Evolutionary conservation across 2,888 invertebrate species (phyloP), one percentile per base, ranked within the genome.

Genomic region (Lutraria lutraria): DNA sequence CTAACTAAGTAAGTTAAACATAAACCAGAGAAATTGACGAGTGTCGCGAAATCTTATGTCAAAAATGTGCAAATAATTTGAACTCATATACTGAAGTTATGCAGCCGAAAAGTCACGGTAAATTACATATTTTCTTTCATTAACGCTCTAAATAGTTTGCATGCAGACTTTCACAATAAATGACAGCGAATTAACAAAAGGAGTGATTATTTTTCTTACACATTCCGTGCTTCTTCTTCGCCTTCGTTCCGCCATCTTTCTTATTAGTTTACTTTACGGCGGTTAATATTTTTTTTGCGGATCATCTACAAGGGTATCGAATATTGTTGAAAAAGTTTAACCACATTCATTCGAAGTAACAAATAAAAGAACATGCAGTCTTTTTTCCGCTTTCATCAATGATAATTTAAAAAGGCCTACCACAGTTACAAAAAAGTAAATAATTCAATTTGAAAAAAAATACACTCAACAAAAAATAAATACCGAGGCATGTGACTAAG

Each of bases 221-320:
- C 81, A 86, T 88, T 92, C 92, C 68, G 86, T 88, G 60, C 72
- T 89, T 56, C 89, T 80, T 84, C 92, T 89, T 88, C 92, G 86
- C 43, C 92, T 87, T 85, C 90, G 53, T 81, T 92, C 92, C 89
- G 92, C 92, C 92, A 92, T 92, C 89, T 92, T 90, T 52, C 60
- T 53, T 87, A 54, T 12, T 2, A 16, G 72, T n/a, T 84, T 84
- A 54, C 12, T 4, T 4, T 25, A 52, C 83, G 83, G 25, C 76
- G 34, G 31, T 31, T 15, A 4, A 76, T 16, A 15, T 31, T 13
- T 34, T 76, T 34, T 76, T 15, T 76, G 76, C 76, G 76, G 76
- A 25, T n/a, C 63, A 25, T 56, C 43, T 43, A 43, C 56, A 43
- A 43, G 8, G 43, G 43, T 2, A 43, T 43, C 8, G 43, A 43